These are phyloP conservation scores for Paraescarpia echinospica DNA, from an alignment of 1,140 invertebrate genomes.

Conservation along the genomic window DNA sequence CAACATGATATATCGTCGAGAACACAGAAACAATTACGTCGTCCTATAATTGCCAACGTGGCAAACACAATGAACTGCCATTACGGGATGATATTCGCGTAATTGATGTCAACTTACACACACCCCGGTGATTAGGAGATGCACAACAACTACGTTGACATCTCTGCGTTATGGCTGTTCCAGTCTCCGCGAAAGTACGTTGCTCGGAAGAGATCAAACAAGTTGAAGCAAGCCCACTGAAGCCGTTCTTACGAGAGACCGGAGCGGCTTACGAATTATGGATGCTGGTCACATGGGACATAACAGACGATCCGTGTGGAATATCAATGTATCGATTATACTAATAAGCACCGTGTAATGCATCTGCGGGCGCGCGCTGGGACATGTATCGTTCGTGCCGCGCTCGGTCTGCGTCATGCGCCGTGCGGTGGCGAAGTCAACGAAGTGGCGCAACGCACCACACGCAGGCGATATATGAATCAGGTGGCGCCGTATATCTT, in stretches of 20 bases:
- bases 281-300: neutral
- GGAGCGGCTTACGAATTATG: neutral
- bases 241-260: neutral
- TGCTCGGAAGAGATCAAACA: neutral
- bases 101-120: neutral
- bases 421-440: neutral
- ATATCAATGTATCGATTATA: conserved; percentile 2
- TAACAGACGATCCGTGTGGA: conserved; percentile 3
- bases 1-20: neutral
- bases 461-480: neutral
- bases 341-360: conserved; percentile 5
- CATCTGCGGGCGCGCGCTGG: neutral
- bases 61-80: neutral
- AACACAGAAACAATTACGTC: neutral
- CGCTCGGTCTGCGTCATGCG: neutral
- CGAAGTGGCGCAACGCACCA: neutral
- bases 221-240: neutral
- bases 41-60: neutral
- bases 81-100: neutral
- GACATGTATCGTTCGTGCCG: neutral
- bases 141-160: neutral
- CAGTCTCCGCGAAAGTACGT: neutral
- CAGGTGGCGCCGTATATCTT: neutral
- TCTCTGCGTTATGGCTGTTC: neutral
- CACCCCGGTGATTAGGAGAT: neutral